A percentile compares a stretch with the other conserved stretches of the same genome.
Conservation (phyloP, 1,140 invertebrate genomes). For the Hydropsyche tenuis region DNA sequence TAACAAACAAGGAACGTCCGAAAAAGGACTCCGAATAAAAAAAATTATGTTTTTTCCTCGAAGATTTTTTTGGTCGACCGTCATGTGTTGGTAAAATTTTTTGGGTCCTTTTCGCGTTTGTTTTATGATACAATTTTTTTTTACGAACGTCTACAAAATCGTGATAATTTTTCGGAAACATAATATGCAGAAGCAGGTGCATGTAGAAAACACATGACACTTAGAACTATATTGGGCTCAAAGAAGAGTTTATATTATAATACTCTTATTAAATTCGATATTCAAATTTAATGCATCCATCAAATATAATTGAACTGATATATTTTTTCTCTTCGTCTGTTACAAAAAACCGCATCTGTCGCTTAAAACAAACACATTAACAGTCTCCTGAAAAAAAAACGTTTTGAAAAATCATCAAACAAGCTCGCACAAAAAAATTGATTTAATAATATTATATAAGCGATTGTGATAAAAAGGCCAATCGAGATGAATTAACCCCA, state of each 20-base stretch:
- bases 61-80: neutral
- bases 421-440: constrained; percentile 10
- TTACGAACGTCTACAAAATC: constrained; percentile 5
- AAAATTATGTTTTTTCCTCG: neutral
- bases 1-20: constrained; percentile 7
- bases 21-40: neutral
- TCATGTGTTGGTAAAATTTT: constrained; percentile 10
- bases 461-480: constrained; percentile 33
- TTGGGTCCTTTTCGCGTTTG: constrained; percentile 32
- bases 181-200: constrained; percentile 26
- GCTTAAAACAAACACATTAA: neutral
- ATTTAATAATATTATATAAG: constrained; percentile 22
- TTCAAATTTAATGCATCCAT: too few species aligned
- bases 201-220: neutral
- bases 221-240: too few species aligned
- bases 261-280: too few species aligned
- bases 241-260: too few species aligned
- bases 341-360: neutral
- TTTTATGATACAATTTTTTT: constrained; percentile 17
- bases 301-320: too few species aligned
- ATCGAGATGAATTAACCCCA: constrained; percentile 39
- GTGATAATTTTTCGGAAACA: constrained; percentile 36
- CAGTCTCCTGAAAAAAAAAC: too few species aligned
- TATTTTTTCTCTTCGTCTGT: too few species aligned
- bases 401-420: neutral